Base-by-base conservation (phyloP, 2,888 invertebrate species). In the Neoitamus cyanurus region DNA sequence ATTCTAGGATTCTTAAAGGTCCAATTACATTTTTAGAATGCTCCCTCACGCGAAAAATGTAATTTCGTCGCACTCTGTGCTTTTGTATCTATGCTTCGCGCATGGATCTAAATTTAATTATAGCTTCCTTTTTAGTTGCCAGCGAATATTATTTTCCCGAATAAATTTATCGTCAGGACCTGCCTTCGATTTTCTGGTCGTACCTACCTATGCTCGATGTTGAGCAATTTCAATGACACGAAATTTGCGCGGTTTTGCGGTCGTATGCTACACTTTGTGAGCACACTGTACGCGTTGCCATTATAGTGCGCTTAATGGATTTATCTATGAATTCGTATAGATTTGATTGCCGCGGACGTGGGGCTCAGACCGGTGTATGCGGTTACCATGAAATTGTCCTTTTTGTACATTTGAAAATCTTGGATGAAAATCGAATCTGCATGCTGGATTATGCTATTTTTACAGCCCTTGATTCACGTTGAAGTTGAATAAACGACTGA, bases 91-190 rank as follows among this genome's bases (percentile, higher is more conserved):
- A 31, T n/a, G 30, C 11, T 11, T 28, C 13, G 31, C 13, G 70
- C 3, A 15, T 77, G 25, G 28, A 77, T 31, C 20, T 20, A 78
- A 78, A 78, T 48, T 78, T 78, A 58, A 78, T 78, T 78, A 78
- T 58, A 31, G n/a, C 9, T 58, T 15, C 48, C 48, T 48, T 48
- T 78, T 48, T 30, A 78, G 48, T 13, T 58, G 48, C 30, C 30
- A 31, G 31, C 48, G 46, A 15, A 48, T 58, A 78, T 77, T 77
- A 73, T 73, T 73, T 15, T 37, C 34, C 7, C 15, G 20, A 9
- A 73, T 73, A 73, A 73, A 73, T 73, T 36, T 34, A 70, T 70
- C 70, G 70, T 31, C 70, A n/a, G 25, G 11, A 78, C 78, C 31
- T 31, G 77, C 11, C 28, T 28, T 25, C 20, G 4, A 42, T 28